Base-by-base conservation (phyloP, 2,113 vertebrate species). In the Sinocyclocheilus maitianheensis region DNA sequence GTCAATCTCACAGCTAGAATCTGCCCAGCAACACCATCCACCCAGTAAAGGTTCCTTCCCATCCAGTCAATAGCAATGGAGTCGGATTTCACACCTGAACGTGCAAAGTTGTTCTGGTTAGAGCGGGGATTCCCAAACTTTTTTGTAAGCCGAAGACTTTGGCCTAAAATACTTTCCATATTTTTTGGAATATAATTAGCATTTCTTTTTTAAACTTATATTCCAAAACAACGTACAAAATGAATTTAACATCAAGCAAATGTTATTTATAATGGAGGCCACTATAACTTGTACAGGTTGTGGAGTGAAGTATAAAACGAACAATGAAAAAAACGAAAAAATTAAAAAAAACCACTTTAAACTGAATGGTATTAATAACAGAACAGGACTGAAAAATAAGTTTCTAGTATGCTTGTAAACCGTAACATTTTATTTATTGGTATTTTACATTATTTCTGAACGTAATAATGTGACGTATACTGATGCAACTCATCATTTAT, bases 11-110 rank as follows among this genome's bases (percentile, higher is more conserved):
- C 93, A 2, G 95, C 97, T 88, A 97, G 87, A 90, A 99, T 96
- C 91, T 96, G 96, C 0, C 96, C 96, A 65, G 94, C 93, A n/a
- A 89, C 89, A 0, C 96, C 95, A 76, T 98, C 96, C 16, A 95
- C 95, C 97, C 97, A 98, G 92, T 98, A 98, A 81, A 99, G 93
- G 90, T 98, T 98, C 69, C 94, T 95, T 14, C 96, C 97, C 1
- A 98, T 87, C 97, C 97, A 98, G 92, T 98, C 97, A 77, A 98
- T 92, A 0, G 94, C 97, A 43, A 99, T 93, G 34, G 94, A 96
- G 86, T 98, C 96, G 0, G 97, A 94, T 84, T 94, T 96, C 79
- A 98, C 94, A 40, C 96, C 97, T 99, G 85, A 91, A 89, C 20
- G 20, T 2, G 0, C 46, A 82, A 82, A 5, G 20, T 14, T 14